Evolutionary conservation across 2,888 invertebrate species (phyloP).

Genomic region (Shargacucullia verbasci): DNA sequence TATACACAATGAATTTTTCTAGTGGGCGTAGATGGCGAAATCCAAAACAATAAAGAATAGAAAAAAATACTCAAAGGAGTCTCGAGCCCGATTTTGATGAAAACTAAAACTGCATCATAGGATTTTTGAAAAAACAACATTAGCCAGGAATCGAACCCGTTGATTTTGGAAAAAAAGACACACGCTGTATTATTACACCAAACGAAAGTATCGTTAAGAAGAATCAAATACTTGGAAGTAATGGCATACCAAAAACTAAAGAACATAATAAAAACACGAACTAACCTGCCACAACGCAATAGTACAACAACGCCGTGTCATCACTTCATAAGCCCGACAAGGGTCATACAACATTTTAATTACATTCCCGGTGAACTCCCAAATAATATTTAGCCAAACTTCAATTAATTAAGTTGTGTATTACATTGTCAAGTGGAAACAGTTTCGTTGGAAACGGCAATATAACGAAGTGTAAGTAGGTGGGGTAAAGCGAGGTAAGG

Average conservation of each 20-base stretch:
- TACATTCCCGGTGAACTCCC: slow-evolving; percentile 20
- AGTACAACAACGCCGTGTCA: slow-evolving; percentile 14
- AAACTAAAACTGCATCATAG: too few species aligned
- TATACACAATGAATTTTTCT: too few species aligned
- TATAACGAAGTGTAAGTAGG: neutral
- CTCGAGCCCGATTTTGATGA: too few species aligned
- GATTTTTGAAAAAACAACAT: too few species aligned
- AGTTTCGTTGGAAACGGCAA: slow-evolving; percentile 17
- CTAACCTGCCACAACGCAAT: slow-evolving; percentile 8
- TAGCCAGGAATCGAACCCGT: too few species aligned
- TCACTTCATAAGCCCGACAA: slow-evolving; percentile 46
- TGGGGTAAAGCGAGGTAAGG: slow-evolving; percentile 19
- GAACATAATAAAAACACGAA: slow-evolving; percentile 14
- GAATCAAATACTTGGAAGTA: too few species aligned
- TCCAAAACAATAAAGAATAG: too few species aligned
- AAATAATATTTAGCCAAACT: slow-evolving; percentile 27
- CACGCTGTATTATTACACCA: too few species aligned
- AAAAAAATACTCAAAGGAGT: too few species aligned
- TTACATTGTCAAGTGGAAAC: slow-evolving; percentile 14
- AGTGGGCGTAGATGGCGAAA: too few species aligned
- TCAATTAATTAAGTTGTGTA: slow-evolving; percentile 22
- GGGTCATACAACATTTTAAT: slow-evolving; percentile 64
- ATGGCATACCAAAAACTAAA: neutral
- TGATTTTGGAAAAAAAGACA: too few species aligned
- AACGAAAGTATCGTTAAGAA: too few species aligned